phyloP scores from a whole-genome alignment of 2,797 vertebrate species.

The Periophthalmus magnuspinnatus region DNA sequence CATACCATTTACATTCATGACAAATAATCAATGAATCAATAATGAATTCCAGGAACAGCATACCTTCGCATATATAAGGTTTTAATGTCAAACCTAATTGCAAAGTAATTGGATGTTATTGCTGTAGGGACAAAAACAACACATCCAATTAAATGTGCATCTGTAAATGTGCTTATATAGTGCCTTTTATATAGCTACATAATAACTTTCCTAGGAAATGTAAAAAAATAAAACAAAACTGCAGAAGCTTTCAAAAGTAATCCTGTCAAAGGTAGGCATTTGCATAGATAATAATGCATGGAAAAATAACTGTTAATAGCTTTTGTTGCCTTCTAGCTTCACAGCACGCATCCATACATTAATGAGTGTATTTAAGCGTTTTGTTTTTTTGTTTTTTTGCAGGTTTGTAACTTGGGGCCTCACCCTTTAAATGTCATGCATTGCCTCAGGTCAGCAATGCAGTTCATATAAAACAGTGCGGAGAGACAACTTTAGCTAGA shows the following conservation, averaged over 20 bases:
- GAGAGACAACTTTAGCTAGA: not conserved
- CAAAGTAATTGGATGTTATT: not conserved
- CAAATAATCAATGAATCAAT: no score
- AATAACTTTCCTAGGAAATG: not conserved
- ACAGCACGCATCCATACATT: not conserved
- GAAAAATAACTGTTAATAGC: not conserved
- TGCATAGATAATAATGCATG: not conserved
- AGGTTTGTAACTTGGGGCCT: constrained; percentile 1
- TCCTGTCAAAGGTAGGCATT: constrained; percentile 3
- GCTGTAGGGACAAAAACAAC: not conserved
- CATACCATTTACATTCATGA: constrained; percentile 38
- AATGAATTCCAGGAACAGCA: constrained; percentile 15
- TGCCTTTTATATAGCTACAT: constrained; percentile 7
- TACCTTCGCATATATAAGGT: constrained; percentile 14
- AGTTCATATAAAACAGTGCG: not conserved
- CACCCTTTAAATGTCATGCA: constrained; percentile 5
- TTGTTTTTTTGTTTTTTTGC: no score
- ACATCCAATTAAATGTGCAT: constrained; percentile 18
- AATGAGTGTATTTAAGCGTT: not conserved
- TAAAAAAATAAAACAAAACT: no score
- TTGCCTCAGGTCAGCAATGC: not conserved
- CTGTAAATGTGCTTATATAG: constrained; percentile 5
- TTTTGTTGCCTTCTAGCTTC: not conserved
- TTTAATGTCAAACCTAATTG: constrained; percentile 19
- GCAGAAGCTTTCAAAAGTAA: not conserved